These are phyloP conservation scores for Cylas formicarius DNA, from an alignment of 1,140 invertebrate species.

Conservation along the genomic window DNA sequence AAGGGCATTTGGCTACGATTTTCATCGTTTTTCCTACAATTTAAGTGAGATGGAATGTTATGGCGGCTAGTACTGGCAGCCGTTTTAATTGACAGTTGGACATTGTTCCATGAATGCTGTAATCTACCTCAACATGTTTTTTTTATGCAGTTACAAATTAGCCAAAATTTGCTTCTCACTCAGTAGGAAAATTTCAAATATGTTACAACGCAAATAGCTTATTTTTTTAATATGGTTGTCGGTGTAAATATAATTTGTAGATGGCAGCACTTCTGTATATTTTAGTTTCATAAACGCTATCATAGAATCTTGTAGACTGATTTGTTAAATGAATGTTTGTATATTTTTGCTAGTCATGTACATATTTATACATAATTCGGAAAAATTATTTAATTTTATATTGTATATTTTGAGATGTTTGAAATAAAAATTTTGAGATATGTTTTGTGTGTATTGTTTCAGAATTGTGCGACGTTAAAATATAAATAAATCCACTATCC, in stretches of 20 bases:
- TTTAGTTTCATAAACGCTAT: background rate
- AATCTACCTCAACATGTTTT: background rate
- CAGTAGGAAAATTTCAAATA: no score
- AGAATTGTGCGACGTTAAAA: no score
- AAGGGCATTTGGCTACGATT: no score
- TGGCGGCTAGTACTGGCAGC: background rate
- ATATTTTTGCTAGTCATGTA: slow-evolving; percentile 28
- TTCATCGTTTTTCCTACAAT: no score
- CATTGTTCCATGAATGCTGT: background rate
- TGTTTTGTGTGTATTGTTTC: no score
- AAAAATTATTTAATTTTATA: slow-evolving; percentile 21
- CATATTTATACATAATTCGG: slow-evolving; percentile 14
- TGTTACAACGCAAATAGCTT: background rate
- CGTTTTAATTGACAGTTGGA: background rate
- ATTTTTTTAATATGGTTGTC: slow-evolving; percentile 3
- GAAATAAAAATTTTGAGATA: slow-evolving; percentile 3
- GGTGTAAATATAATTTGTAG: background rate
- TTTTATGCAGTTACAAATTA: background rate
- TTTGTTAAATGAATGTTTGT: slow-evolving; percentile 17
- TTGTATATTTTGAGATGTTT: slow-evolving; percentile 1
- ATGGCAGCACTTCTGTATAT: background rate
- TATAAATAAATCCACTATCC: no score
- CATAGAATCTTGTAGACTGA: slow-evolving; percentile 7
- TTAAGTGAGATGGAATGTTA: background rate
- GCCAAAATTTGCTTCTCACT: no score